Evolutionary conservation across 2,113 vertebrate species (phyloP).

Genomic region (Atrichornis clamosus): DNA sequence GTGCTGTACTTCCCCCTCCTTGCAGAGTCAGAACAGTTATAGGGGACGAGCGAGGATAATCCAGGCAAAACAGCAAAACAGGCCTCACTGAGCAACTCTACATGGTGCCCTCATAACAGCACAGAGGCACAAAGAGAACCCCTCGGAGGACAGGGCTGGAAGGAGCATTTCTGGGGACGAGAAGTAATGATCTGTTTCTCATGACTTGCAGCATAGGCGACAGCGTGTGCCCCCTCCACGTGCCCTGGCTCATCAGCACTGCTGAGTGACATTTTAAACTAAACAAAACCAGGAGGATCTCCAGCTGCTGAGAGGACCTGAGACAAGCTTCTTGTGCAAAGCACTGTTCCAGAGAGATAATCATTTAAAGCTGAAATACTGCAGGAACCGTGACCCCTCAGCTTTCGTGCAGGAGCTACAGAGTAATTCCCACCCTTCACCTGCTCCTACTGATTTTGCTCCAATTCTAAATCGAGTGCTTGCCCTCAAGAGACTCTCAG

Average conservation of each 20-base stretch:
- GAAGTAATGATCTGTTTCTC: not conserved
- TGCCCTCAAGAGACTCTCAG: not conserved
- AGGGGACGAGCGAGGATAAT: fast-evolving
- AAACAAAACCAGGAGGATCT: not conserved
- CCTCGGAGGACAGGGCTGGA: fast-evolving
- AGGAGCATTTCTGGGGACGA: not conserved
- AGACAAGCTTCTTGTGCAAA: not conserved
- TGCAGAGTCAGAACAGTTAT: not conserved
- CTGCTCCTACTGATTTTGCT: not conserved
- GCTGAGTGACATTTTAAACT: not conserved
- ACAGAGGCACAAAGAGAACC: not conserved
- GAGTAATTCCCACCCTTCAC: not conserved
- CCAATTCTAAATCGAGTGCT: not conserved
- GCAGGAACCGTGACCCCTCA: not conserved
- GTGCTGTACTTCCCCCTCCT: not conserved
- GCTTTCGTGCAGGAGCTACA: not conserved
- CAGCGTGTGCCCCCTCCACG: not conserved
- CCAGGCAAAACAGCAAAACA: not conserved
- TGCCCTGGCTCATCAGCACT: not conserved
- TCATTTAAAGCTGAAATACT: not conserved
- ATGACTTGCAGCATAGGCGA: not conserved
- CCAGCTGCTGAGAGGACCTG: not conserved
- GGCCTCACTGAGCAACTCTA: not conserved
- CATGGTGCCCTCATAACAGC: fast-evolving
- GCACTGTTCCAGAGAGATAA: not conserved